Conservation (phyloP, 2,888 invertebrate genomes). For the Eristalis pertinax region DNA sequence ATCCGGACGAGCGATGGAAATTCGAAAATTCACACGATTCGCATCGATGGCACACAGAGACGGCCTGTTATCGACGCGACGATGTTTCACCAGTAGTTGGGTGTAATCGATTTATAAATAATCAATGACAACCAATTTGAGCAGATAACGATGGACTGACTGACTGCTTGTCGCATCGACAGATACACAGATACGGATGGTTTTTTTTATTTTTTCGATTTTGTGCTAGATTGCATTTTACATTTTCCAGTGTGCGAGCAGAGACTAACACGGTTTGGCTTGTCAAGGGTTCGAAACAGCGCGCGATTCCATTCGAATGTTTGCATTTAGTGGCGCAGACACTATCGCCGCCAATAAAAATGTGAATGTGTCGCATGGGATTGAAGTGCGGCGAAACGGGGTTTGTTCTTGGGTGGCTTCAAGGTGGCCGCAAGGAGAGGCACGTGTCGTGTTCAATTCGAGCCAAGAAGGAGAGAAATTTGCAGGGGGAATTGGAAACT, state of each 20-base stretch:
- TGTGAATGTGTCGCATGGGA: background rate
- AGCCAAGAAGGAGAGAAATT: too few relatives aligned
- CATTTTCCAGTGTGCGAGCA: background rate
- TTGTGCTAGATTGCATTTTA: background rate
- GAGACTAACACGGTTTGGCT: background rate
- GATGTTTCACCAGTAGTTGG: slow-evolving; percentile 28
- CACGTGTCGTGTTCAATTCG: too few relatives aligned
- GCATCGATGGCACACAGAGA: slow-evolving; percentile 18
- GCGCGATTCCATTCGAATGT: background rate
- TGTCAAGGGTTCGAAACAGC: background rate
- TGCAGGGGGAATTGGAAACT: too few relatives aligned
- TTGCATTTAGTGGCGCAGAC: background rate
- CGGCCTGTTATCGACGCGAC: slow-evolving; percentile 11
- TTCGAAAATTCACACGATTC: background rate
- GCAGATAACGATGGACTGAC: slow-evolving; percentile 47
- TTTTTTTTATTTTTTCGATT: background rate
- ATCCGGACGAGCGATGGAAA: background rate
- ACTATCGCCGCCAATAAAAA: background rate
- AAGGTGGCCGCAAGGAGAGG: background rate
- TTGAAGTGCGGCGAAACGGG: background rate
- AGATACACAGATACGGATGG: background rate
- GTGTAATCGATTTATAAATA: slow-evolving; percentile 63
- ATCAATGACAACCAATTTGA: slow-evolving; percentile 51
- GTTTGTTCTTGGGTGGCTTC: background rate
- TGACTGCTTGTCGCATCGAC: slow-evolving; percentile 35